A percentile compares a stretch with the other conserved stretches of the same genome.
phyloP scores from a whole-genome alignment of 2,888 invertebrate genomes.

The Volucella bombylans region DNA sequence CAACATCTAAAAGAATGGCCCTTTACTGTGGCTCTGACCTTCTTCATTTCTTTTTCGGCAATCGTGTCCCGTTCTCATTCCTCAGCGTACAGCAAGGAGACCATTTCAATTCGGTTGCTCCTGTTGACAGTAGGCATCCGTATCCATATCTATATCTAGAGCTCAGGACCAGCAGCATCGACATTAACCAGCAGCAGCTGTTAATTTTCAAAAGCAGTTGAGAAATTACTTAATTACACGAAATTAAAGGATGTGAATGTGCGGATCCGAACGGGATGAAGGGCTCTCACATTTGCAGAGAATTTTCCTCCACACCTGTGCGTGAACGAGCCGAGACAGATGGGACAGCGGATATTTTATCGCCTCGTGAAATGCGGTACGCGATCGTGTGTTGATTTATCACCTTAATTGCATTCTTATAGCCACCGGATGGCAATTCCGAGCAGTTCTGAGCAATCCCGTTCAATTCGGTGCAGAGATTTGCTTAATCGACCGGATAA shows the following conservation, averaged over 20 bases:
- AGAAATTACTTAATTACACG: constrained; percentile 73
- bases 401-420: constrained; percentile 64
- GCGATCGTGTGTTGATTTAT: constrained; percentile 72
- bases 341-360: constrained; percentile 63
- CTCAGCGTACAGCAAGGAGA: constrained; percentile 12
- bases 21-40: constrained; percentile 48
- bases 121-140: constrained; percentile 51
- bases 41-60: constrained; percentile 25
- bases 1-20: constrained; percentile 15
- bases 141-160: neutral
- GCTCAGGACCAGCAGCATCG: too few relatives aligned
- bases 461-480: constrained; percentile 42
- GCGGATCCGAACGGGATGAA: constrained; percentile 3
- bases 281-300: constrained; percentile 17
- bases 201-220: constrained; percentile 58
- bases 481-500: constrained; percentile 69
- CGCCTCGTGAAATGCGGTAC: constrained; percentile 57
- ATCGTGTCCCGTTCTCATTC: neutral
- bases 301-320: constrained; percentile 53
- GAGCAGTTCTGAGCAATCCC: constrained; percentile 31
- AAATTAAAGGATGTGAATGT: constrained; percentile 53
- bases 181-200: constrained; percentile 43
- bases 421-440: constrained; percentile 66
- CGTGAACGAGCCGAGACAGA: constrained; percentile 39
- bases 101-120: constrained; percentile 54